Conservation (phyloP, 2,797 vertebrate species). For the Phoxinus dragarum region DNA sequence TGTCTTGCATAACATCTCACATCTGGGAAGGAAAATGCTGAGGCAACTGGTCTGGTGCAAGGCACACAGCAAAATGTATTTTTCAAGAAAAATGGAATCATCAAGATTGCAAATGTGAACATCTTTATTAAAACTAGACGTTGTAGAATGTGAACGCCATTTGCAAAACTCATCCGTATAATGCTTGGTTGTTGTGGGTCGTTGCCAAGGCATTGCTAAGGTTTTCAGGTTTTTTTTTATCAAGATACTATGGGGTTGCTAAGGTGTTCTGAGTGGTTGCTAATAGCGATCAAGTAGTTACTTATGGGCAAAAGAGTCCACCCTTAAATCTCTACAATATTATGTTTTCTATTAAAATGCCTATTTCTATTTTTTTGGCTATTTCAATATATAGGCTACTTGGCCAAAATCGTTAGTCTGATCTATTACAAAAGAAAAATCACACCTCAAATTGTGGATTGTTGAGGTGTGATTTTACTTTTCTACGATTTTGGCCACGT, state of each 20-base stretch:
- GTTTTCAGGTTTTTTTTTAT: neutral
- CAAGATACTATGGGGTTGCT: neutral
- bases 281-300: neutral
- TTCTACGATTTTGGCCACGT: no score
- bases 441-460: no score
- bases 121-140: neutral
- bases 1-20: slow-evolving; percentile 2
- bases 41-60: neutral
- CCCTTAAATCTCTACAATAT: neutral
- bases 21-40: neutral
- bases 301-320: neutral
- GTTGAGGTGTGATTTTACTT: no score
- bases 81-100: neutral
- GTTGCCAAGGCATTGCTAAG: neutral
- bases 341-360: neutral
- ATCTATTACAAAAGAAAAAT: neutral
- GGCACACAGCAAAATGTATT: no score
- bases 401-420: neutral
- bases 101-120: neutral
- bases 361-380: neutral
- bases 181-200: neutral
- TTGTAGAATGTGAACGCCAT: no score
- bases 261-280: neutral
- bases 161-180: neutral
- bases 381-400: neutral